Percentiles rank a stretch among this genome's conserved stretches.
Evolutionary conservation across 2,888 invertebrate genomes (phyloP).

Genomic region (Eurytoma adleriae): DNA sequence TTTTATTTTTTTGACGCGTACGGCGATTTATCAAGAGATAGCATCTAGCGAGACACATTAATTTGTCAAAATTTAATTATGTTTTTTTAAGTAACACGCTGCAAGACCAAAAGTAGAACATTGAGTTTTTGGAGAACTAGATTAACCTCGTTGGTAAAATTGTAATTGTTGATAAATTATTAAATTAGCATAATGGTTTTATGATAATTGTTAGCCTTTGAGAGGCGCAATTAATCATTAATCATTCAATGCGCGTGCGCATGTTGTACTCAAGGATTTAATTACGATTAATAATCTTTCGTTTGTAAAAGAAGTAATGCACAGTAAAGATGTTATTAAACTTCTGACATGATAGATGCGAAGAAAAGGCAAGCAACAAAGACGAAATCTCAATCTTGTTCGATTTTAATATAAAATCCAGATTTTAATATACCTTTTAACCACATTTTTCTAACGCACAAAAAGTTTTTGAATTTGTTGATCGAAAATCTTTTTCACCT

Average conservation of each 20-base stretch:
- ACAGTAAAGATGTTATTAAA: conserved; percentile 14
- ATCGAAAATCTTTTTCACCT: no score
- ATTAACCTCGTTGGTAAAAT: conserved; percentile 10
- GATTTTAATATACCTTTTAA: neutral
- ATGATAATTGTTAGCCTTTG: conserved; percentile 30
- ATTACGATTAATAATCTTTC: conserved; percentile 23
- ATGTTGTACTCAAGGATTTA: conserved; percentile 14
- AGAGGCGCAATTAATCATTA: conserved; percentile 19
- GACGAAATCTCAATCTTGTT: conserved; percentile 5
- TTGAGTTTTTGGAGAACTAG: neutral
- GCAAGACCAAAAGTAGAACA: neutral
- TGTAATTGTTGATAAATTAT: conserved; percentile 23
- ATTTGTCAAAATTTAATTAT: conserved; percentile 24
- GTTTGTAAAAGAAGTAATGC: neutral
- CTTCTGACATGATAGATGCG: conserved; percentile 30
- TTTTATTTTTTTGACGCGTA: neutral
- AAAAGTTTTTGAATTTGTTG: no score
- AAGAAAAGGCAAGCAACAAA: neutral
- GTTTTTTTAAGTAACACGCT: neutral
- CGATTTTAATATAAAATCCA: neutral
- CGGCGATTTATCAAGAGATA: neutral
- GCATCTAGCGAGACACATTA: neutral
- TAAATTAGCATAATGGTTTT: conserved; percentile 15
- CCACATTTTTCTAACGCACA: neutral
- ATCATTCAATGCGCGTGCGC: neutral